These are phyloP conservation scores for Globia sparganii DNA, from an alignment of 2,888 invertebrate genomes.

Conservation along the genomic window DNA sequence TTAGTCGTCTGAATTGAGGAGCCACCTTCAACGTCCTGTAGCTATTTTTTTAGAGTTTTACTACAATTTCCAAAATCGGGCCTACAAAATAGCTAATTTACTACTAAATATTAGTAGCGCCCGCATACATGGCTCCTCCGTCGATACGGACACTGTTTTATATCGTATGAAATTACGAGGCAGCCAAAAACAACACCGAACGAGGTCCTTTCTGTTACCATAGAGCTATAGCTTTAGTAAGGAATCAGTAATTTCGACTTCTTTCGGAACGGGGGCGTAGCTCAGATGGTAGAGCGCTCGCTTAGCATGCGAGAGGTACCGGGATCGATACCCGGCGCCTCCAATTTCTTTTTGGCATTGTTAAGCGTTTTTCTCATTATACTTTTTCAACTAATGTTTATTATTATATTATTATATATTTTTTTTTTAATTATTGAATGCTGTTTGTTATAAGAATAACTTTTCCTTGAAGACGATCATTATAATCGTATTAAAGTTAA, in stretches of 20 bases:
- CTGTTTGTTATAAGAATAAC: not conserved
- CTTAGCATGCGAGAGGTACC: slow-evolving; percentile 91
- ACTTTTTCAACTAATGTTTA: not conserved
- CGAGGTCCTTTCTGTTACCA: not conserved
- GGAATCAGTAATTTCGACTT: fast-evolving
- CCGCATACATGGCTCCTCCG: too few species aligned
- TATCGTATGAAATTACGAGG: not conserved
- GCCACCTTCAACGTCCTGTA: too few species aligned
- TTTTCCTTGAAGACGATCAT: slow-evolving; percentile 67
- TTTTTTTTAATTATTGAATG: not conserved
- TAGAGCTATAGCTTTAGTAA: not conserved
- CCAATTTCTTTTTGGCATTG: slow-evolving; percentile 36
- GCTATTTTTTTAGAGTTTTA: too few species aligned
- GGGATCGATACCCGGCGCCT: slow-evolving; percentile 89
- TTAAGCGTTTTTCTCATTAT: not conserved
- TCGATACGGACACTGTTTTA: not conserved
- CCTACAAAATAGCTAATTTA: too few species aligned
- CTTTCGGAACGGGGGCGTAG: slow-evolving; percentile 81
- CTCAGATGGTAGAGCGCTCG: slow-evolving; percentile 91
- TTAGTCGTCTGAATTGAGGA: too few species aligned
- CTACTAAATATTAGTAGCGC: too few species aligned
- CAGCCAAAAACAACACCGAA: not conserved
- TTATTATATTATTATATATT: not conserved
- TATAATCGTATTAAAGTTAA: slow-evolving; percentile 61
- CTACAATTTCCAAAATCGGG: too few species aligned